Percentiles rank a stretch among this genome's conserved stretches.
phyloP scores from a whole-genome alignment of 2,113 vertebrate genomes.

The Orientallactaga bullata region DNA sequence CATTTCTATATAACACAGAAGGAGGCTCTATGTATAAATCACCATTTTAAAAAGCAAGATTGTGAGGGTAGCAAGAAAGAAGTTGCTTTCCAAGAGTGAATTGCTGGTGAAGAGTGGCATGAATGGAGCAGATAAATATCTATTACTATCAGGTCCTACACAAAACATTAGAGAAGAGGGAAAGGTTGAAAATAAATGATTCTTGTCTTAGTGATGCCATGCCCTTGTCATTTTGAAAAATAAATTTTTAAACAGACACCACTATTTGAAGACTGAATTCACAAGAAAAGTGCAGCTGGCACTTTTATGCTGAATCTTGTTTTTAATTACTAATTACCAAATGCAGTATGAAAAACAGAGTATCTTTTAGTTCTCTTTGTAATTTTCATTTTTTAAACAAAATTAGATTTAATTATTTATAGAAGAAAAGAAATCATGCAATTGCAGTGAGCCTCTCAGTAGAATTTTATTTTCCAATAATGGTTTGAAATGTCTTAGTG shows the following conservation, averaged over 20 bases:
- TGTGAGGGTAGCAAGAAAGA: accelerated
- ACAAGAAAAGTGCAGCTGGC: background rate
- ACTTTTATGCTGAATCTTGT: constrained; percentile 5
- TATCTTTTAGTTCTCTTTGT: background rate
- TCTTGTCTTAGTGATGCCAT: background rate
- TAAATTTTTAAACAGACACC: background rate
- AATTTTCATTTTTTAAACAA: background rate
- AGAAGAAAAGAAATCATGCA: background rate
- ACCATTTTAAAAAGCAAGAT: no score
- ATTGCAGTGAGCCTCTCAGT: background rate
- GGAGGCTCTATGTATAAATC: background rate
- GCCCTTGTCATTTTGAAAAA: constrained; percentile 34
- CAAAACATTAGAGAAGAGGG: background rate
- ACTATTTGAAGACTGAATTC: background rate
- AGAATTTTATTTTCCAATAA: background rate
- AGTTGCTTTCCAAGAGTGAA: no score
- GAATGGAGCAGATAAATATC: background rate
- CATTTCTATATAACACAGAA: background rate
- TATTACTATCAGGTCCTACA: background rate
- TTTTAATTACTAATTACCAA: constrained; percentile 52
- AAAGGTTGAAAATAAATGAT: background rate
- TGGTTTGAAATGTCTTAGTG: background rate
- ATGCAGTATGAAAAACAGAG: background rate
- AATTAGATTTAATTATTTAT: background rate
- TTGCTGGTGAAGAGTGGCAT: background rate